phyloP scores from a whole-genome alignment of 2,797 vertebrate species.

The Neoniphon sammara region DNA sequence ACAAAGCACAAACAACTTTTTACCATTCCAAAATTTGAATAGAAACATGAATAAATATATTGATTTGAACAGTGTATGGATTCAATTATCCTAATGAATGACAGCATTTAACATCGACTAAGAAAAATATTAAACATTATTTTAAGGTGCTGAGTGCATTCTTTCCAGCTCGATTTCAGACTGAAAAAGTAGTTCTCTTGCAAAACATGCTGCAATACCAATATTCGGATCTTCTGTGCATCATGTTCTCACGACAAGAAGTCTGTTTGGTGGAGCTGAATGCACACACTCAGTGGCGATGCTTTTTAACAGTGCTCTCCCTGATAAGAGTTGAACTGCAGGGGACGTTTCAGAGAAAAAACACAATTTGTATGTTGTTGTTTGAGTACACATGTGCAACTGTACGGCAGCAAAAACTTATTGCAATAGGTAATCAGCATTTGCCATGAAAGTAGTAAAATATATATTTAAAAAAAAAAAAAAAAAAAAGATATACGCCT shows the following conservation, averaged over 20 bases:
- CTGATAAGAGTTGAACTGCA: constrained; percentile 66
- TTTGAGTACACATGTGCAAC: constrained; percentile 59
- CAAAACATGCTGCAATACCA: constrained; percentile 18
- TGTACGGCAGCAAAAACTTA: constrained; percentile 68
- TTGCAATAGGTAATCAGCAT: constrained; percentile 74
- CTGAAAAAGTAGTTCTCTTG: not conserved
- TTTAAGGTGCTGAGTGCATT: constrained; percentile 76
- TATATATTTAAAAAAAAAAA: constrained; percentile 49
- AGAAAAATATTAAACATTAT: constrained; percentile 70
- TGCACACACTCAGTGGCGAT: constrained; percentile 68
- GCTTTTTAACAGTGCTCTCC: constrained; percentile 65
- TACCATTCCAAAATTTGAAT: constrained; percentile 74
- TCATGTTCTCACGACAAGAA: constrained; percentile 18
- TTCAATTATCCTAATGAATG: constrained; percentile 68
- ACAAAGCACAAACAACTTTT: constrained; percentile 76
- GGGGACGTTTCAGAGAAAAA: constrained; percentile 48
- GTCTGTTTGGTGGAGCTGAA: constrained; percentile 53
- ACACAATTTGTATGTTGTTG: constrained; percentile 42
- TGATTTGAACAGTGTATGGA: constrained; percentile 77
- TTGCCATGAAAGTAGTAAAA: constrained; percentile 74
- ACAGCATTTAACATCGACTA: constrained; percentile 71
- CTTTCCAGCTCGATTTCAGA: constrained; percentile 48
- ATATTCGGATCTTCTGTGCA: constrained; percentile 41
- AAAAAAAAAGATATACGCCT: constrained; percentile 63
- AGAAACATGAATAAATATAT: constrained; percentile 82